A percentile compares a stretch with the other conserved stretches of the same genome.
These are phyloP conservation scores for Bombus pyrosoma DNA, from an alignment of 1,140 invertebrate genomes.

Conservation along the genomic window DNA sequence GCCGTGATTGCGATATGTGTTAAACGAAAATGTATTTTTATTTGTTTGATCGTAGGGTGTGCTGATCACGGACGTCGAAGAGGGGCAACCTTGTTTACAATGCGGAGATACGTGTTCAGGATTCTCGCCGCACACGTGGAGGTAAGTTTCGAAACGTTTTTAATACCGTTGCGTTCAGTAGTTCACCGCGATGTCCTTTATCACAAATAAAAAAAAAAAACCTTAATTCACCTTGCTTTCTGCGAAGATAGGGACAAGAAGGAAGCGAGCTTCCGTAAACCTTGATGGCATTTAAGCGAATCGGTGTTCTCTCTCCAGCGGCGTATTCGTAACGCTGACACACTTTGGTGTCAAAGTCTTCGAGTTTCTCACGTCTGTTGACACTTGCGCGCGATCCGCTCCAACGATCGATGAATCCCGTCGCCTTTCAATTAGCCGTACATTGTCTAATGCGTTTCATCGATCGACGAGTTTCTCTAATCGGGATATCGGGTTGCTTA, in stretches of 20 bases:
- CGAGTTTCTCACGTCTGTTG: conserved; percentile 33
- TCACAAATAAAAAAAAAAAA: neutral
- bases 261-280: neutral
- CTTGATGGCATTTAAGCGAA: neutral
- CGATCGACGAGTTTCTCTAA: conserved; percentile 1
- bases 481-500: conserved; percentile 35
- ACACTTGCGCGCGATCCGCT: conserved; percentile 16
- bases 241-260: neutral
- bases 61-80: conserved; percentile 91
- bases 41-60: conserved; percentile 87
- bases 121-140: conserved; percentile 91
- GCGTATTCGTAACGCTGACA: neutral
- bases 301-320: neutral
- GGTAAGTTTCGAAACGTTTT: conserved; percentile 83
- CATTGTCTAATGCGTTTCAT: conserved; percentile 23
- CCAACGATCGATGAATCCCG: conserved; percentile 42
- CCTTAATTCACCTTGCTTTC: neutral
- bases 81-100: conserved; percentile 91
- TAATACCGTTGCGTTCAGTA: neutral
- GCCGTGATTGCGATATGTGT: neutral
- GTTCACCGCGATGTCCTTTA: neutral
- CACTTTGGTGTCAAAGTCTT: conserved; percentile 1
- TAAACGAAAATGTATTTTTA: neutral
- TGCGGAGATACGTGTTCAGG: conserved; percentile 91
- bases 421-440: conserved; percentile 36